A percentile compares a stretch with the other conserved stretches of the same genome.
Conservation (phyloP, 2,888 invertebrate genomes). For the Branchipolynoe longqiensis region DNA sequence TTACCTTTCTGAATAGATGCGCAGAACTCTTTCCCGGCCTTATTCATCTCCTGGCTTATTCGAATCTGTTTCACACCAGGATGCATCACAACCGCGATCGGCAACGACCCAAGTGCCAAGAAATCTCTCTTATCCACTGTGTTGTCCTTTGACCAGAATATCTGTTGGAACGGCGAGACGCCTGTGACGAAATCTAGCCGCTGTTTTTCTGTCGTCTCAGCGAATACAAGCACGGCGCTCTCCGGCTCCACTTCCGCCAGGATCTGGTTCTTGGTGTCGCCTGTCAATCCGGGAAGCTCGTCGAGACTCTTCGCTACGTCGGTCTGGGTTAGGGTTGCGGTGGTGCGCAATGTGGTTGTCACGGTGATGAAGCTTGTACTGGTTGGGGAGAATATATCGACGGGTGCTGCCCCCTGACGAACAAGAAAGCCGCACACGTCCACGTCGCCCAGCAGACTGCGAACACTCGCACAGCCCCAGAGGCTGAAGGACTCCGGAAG, state of each 20-base stretch:
- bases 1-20: slow-evolving; percentile 23
- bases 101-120: not conserved
- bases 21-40: slow-evolving; percentile 7
- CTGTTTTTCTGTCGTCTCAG: not conserved
- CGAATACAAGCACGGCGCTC: not conserved
- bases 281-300: not conserved
- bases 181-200: slow-evolving; percentile 19
- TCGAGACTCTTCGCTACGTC: not conserved
- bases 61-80: not conserved
- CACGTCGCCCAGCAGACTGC: not conserved
- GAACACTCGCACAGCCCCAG: not conserved
- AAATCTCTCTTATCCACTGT: not conserved
- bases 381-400: slow-evolving; percentile 37
- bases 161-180: not conserved
- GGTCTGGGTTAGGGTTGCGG: not conserved
- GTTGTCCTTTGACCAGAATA: slow-evolving; percentile 4
- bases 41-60: slow-evolving; percentile 12
- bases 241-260: not conserved
- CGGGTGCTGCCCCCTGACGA: not conserved
- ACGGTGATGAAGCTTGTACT: slow-evolving; percentile 29
- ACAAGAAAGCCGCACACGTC: not conserved
- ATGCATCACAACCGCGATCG: not conserved
- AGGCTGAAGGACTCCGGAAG: slow-evolving; percentile 4
- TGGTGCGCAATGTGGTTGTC: not conserved
- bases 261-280: not conserved